Evolutionary conservation across 2,888 invertebrate genomes (phyloP).

Genomic region (Spodoptera littoralis): DNA sequence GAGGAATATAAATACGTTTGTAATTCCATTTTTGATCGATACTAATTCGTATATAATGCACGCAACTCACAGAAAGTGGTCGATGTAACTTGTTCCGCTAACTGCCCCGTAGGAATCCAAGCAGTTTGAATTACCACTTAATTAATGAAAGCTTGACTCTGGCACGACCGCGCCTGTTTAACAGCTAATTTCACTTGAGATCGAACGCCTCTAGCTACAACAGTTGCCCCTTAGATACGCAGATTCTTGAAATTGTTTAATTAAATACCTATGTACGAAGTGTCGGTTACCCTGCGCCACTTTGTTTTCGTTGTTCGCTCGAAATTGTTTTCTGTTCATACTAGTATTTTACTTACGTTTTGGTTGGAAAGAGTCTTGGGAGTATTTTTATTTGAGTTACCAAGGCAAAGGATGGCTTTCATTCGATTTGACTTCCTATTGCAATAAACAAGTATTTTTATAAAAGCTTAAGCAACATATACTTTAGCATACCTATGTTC

Average conservation of each 20-base stretch:
- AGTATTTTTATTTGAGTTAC: too few species aligned
- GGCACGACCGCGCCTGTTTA: conserved; percentile 63
- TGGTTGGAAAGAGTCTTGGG: too few species aligned
- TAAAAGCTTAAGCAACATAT: too few species aligned
- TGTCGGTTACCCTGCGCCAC: conserved; percentile 14
- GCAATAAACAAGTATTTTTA: too few species aligned
- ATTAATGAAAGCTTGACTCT: conserved; percentile 67
- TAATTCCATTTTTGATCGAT: not conserved
- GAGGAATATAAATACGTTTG: too few species aligned
- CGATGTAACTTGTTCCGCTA: conserved; percentile 40
- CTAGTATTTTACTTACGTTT: conserved; percentile 2
- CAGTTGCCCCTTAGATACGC: conserved; percentile 38
- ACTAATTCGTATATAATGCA: conserved; percentile 26
- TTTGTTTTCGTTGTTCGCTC: conserved; percentile 20
- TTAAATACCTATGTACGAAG: conserved; percentile 51
- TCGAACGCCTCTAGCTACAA: conserved; percentile 55
- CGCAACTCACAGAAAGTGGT: conserved; percentile 42
- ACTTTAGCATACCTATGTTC: too few species aligned
- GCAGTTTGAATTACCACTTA: conserved; percentile 63
- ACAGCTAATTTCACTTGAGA: conserved; percentile 66
- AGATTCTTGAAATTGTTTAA: conserved; percentile 55
- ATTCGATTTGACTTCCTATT: too few species aligned
- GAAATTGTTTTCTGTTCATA: conserved; percentile 10
- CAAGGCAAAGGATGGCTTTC: too few species aligned
- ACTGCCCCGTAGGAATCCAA: conserved; percentile 46